Evolutionary conservation across 2,888 invertebrate species (phyloP).

Genomic region (Drosophila tanythrix): DNA sequence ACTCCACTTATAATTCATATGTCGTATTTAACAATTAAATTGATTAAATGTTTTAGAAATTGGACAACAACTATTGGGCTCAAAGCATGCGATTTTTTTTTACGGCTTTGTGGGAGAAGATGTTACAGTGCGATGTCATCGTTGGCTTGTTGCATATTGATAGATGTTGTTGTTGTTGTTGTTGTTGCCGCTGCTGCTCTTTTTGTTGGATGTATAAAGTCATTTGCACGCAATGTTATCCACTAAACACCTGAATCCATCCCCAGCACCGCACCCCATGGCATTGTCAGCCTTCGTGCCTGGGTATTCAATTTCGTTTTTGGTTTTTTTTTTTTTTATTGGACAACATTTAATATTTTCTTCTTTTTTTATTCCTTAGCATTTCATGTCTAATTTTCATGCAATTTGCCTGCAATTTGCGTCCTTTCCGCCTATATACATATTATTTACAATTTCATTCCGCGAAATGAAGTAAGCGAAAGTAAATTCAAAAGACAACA

Average conservation of each 20-base stretch:
- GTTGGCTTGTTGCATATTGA: constrained; percentile 29
- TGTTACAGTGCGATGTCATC: constrained; percentile 3
- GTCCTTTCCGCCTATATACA: constrained; percentile 51
- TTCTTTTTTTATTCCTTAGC: constrained; percentile 6
- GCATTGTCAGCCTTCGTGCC: neutral
- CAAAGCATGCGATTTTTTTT: neutral
- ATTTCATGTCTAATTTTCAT: constrained; percentile 47
- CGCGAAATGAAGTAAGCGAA: constrained; percentile 44
- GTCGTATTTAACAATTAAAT: neutral
- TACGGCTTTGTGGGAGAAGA: neutral
- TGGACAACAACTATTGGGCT: neutral
- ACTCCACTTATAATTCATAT: neutral
- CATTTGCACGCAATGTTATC: constrained; percentile 64
- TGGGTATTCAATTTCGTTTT: constrained; percentile 1
- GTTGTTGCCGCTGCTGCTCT: constrained; percentile 10
- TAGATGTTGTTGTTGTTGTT: constrained; percentile 9
- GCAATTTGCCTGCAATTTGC: constrained; percentile 71
- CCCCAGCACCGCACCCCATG: neutral
- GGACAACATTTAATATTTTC: neutral
- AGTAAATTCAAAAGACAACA: constrained; percentile 31
- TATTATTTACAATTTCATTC: constrained; percentile 65
- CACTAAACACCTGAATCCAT: neutral
- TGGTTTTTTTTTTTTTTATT: neutral
- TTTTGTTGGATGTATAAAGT: constrained; percentile 48
- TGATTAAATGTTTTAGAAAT: neutral